phyloP scores from a whole-genome alignment of 1,140 invertebrate genomes.

The Leptinotarsa defecta region DNA sequence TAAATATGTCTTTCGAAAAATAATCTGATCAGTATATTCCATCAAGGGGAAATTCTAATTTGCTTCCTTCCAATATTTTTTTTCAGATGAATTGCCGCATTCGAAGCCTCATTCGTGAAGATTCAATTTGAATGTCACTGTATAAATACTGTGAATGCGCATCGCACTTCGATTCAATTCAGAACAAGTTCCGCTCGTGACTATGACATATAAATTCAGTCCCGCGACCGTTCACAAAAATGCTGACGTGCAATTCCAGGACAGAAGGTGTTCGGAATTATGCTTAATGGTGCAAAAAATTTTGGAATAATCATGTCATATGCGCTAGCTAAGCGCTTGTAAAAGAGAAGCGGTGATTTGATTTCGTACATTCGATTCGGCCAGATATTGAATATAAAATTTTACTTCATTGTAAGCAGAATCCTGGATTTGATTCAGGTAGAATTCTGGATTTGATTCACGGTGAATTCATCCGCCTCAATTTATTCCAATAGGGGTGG shows the following conservation, averaged over 20 bases:
- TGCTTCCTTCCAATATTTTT: too few relatives aligned
- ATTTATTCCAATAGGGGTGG: too few relatives aligned
- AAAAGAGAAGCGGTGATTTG: neutral
- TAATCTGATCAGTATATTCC: too few relatives aligned
- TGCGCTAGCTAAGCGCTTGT: neutral
- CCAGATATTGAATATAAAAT: neutral
- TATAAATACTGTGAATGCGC: too few relatives aligned
- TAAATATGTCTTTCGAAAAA: too few relatives aligned
- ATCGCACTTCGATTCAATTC: too few relatives aligned
- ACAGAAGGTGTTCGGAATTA: conserved; percentile 4
- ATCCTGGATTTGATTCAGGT: neutral
- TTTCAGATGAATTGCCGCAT: too few relatives aligned
- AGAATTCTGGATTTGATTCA: too few relatives aligned
- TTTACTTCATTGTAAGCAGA: conserved; percentile 6
- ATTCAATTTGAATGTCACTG: too few relatives aligned
- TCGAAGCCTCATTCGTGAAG: too few relatives aligned
- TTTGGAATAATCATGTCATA: conserved; percentile 7
- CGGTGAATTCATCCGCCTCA: too few relatives aligned
- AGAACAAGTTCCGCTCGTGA: neutral
- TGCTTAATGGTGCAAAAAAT: conserved; percentile 3
- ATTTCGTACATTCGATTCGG: neutral
- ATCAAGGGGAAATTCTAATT: too few relatives aligned
- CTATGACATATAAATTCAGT: conserved; percentile 1
- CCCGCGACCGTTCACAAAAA: neutral
- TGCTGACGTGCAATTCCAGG: neutral